A percentile compares a stretch with the other conserved stretches of the same genome.
These are phyloP conservation scores for Acanthococcus lagerstroemiae DNA, from an alignment of 2,888 invertebrate genomes.

Conservation along the genomic window DNA sequence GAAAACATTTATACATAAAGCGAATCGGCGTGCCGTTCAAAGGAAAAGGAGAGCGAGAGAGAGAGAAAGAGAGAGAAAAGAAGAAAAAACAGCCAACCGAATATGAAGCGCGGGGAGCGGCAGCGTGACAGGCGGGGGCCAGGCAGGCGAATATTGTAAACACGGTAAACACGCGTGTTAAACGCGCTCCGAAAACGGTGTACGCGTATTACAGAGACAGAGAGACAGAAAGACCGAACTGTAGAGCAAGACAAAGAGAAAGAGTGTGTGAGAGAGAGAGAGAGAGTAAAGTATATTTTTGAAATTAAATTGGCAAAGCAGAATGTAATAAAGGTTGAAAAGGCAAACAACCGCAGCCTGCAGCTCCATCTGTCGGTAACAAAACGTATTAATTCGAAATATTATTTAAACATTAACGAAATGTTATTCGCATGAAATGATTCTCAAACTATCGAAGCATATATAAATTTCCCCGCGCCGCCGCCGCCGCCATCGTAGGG, in stretches of 20 bases:
- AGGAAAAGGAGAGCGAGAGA: too few species aligned
- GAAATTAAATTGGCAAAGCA: constrained; percentile 18
- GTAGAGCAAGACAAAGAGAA: background rate
- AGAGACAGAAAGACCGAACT: background rate
- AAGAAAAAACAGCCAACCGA: too few species aligned
- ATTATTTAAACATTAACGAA: constrained; percentile 24
- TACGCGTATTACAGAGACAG: background rate
- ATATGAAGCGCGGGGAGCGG: too few species aligned
- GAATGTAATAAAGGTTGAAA: constrained; percentile 15
- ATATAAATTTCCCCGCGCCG: constrained; percentile 15
- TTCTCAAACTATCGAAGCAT: constrained; percentile 25
- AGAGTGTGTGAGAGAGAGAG: too few species aligned
- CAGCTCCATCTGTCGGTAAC: constrained; percentile 24
- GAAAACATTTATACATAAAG: too few species aligned
- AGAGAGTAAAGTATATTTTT: constrained; percentile 5
- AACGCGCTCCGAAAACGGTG: background rate
- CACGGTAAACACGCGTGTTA: constrained; percentile 23
- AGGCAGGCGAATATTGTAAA: background rate
- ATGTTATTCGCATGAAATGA: constrained; percentile 26
- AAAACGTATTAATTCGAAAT: constrained; percentile 19
- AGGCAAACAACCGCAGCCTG: constrained; percentile 17
- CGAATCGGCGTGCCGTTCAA: too few species aligned
- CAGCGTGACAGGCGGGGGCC: background rate
- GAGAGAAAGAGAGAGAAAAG: too few species aligned
- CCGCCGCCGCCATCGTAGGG: too few species aligned